Evolutionary conservation across 2,888 invertebrate genomes (phyloP), one percentile per base, ranked within the genome.

Genomic region (Orthosia gracilis): DNA sequence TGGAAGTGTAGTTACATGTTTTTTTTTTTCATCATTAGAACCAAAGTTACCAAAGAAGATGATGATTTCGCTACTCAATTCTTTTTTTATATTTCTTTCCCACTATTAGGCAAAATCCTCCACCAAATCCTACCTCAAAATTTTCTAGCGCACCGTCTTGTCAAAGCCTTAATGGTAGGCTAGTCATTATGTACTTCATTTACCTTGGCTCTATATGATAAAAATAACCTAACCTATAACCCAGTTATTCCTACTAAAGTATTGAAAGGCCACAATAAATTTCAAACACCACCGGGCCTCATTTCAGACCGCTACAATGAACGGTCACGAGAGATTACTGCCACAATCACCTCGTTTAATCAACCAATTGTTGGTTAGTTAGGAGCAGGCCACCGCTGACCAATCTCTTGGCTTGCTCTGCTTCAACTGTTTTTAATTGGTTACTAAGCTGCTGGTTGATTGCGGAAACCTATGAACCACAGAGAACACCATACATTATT

Each of bases 321-420:
- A 70, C 74, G 31, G 58, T 74, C 69, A 70, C 54, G 49, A 26
- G 64, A 68, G 70, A 83, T 80, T 82, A 82, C 64, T 54, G 50
- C 66, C 68, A 71, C 67, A 69, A 83, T 82, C 63, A 65, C 64
- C 64, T 73, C 76, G 73, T 63, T 73, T 76, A 80, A 76, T 80
- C 80, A 64, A 73, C 80, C 76, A 76, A 76, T 76, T 80, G 76
- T 80, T 59, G 63, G 73, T 73, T 73, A 76, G 80, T 76, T 76
- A 80, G 58, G 63, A 76, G 58, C 47, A 52, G 40, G 49, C 50
- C 26, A 26, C 54, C 54, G n/a, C 61, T 71, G 61, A 76, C 61
- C 76, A 76, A 79, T 76, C 79, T 78, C 76, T 71, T 57, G 61
- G 63, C 58, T 54, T 72, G 23, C 47, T 64, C 21, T 18, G 18